A percentile compares a stretch with the other conserved stretches of the same genome.
phyloP scores from a whole-genome alignment of 2,888 invertebrate species.

The Desoria tigrina region DNA sequence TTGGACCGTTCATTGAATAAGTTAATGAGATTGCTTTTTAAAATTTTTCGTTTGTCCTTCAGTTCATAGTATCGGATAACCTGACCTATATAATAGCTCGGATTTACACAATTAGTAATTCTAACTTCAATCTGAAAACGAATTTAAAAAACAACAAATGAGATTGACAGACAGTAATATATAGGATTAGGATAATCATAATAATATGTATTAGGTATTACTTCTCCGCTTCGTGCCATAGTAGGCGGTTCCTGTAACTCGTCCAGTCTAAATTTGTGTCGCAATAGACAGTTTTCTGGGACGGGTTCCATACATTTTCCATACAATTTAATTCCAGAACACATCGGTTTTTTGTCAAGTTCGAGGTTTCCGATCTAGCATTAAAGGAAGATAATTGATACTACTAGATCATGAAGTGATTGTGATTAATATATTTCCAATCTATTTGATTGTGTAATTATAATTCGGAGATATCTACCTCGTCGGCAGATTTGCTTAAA shows the following conservation, averaged over 20 bases:
- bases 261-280: conserved; percentile 17
- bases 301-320: conserved; percentile 25
- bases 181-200: too few species aligned
- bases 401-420: too few species aligned
- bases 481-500: conserved; percentile 15
- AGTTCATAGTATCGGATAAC: conserved; percentile 24
- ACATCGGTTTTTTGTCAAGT: background rate
- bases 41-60: conserved; percentile 3
- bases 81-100: conserved; percentile 28
- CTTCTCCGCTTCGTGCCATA: conserved; percentile 27
- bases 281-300: conserved; percentile 6
- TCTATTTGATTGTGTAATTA: too few species aligned
- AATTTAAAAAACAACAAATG: conserved; percentile 7
- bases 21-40: conserved; percentile 1
- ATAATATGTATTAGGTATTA: background rate
- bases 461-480: too few species aligned
- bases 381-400: background rate
- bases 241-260: conserved; percentile 15
- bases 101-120: conserved; percentile 28
- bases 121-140: conserved; percentile 30
- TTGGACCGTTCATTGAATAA: conserved; percentile 2
- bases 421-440: too few species aligned
- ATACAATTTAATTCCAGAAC: conserved; percentile 17
- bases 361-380: background rate
- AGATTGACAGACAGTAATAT: background rate